Evolutionary conservation across 37 sponge, comb jelly and placozoan species (phyloP).

Genomic region (Halisarca cf. caerulea): DNA sequence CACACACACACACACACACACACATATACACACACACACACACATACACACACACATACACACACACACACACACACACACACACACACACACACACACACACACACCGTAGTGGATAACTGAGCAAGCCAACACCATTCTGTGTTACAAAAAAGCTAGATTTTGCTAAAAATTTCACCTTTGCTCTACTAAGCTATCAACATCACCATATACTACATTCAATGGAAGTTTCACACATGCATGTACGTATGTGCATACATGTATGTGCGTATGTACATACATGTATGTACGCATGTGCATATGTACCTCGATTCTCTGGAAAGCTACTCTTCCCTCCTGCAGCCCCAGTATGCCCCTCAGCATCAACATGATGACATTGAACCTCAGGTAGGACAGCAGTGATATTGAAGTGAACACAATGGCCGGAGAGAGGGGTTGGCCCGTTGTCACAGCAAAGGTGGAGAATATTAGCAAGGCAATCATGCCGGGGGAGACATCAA

Average conservation of each 20-base stretch:
- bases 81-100: too few relatives aligned
- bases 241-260: background rate
- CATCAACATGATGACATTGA: slow-evolving; percentile 43
- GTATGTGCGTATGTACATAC: background rate
- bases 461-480: slow-evolving; percentile 52
- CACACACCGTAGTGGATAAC: too few relatives aligned
- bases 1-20: too few relatives aligned
- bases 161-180: too few relatives aligned
- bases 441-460: slow-evolving; percentile 16
- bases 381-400: slow-evolving; percentile 28
- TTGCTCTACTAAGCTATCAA: too few relatives aligned
- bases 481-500: slow-evolving; percentile 32
- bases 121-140: too few relatives aligned
- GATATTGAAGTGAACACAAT: slow-evolving; percentile 52
- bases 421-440: slow-evolving; percentile 36
- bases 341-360: slow-evolving; percentile 33
- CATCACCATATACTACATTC: too few relatives aligned
- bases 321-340: slow-evolving; percentile 66
- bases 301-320: slow-evolving; percentile 66
- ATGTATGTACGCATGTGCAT: background rate
- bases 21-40: too few relatives aligned
- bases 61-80: too few relatives aligned
- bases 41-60: too few relatives aligned
- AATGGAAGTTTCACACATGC: too few relatives aligned
- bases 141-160: too few relatives aligned